Base-by-base conservation (phyloP, 2,888 invertebrate genomes). In the Drosophila basisetae region DNA sequence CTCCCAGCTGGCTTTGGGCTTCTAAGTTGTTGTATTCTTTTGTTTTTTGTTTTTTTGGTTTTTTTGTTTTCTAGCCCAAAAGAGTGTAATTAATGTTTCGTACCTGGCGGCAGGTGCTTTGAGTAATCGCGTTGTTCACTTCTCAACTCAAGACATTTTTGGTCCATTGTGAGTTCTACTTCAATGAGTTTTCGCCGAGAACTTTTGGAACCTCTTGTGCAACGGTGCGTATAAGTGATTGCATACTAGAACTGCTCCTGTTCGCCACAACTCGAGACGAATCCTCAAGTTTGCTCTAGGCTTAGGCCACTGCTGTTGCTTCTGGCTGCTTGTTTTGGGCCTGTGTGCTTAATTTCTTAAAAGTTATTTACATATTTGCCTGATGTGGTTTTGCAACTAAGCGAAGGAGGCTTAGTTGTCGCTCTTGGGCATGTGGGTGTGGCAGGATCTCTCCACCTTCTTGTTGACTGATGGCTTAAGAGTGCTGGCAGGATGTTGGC, bases 341-440 rank as follows among this genome's bases (percentile, higher is more conserved):
- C 67, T 76, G 85, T 88, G 86, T 78, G 84, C 85, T 73, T 86
- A 86, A 86, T 85, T 85, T 83, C 86, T 89, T 85, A 86, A 89
- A 89, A 86, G 89, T 84, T 86, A 86, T 86, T 86, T 86, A 86
- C 86, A 86, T 89, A 89, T 86, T 86, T 86, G 84, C 78, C 71
- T 80, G 73, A 82, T 87, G 87, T 84, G 86, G 83, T 73, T 83
- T 73, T 68, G 68, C 66, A 78, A 85, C 86, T 83, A 83, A 79
- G 83, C 83, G 69, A 74, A 49, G 60, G 73, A 25, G 59, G 60
- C 83, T 83, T 79, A 81, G 64, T 71, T 71, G 58, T 28, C 65
- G 61, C 59, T 33, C 55, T 18, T 52, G 30, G 65, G 55, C 49
- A 56, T 52, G 59, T 25, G 16, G 74, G 55, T 31, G 43, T 59